Percentiles rank a stretch among this genome's conserved stretches.
Conservation (phyloP, 1,140 invertebrate genomes). For the Philopotamus ludificatus region DNA sequence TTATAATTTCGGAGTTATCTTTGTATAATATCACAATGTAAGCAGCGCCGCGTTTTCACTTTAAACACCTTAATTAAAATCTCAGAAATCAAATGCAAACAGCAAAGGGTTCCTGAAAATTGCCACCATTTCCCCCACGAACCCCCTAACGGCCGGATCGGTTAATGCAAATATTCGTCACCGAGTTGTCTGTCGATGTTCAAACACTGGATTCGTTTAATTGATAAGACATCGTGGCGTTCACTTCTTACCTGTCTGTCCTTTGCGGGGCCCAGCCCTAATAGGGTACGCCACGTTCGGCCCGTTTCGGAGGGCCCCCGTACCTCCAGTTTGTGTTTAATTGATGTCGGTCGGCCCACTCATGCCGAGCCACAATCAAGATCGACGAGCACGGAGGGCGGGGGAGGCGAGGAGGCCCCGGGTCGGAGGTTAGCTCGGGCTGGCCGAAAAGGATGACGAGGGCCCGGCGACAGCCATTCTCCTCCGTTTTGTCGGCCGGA, state of each 20-base stretch:
- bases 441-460: background rate
- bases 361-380: constrained; percentile 33
- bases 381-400: constrained; percentile 22
- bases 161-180: background rate
- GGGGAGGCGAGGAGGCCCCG: constrained; percentile 5
- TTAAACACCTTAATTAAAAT: too few species aligned
- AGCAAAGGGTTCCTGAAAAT: background rate
- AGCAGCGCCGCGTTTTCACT: too few species aligned
- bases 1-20: too few species aligned
- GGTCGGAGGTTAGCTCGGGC: constrained; percentile 1
- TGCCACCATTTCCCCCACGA: background rate
- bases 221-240: background rate
- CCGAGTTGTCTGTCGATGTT: background rate
- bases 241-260: background rate
- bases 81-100: too few species aligned
- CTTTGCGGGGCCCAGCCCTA: background rate
- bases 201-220: background rate
- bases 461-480: constrained; percentile 1
- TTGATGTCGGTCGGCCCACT: constrained; percentile 37
- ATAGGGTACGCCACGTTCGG: constrained; percentile 10
- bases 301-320: constrained; percentile 21
- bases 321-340: constrained; percentile 40
- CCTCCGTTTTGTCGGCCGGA: background rate
- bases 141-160: background rate
- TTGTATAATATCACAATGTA: too few species aligned